Evolutionary conservation across 2,797 vertebrate genomes (phyloP).

Genomic region (Neopelma chrysocephalum): DNA sequence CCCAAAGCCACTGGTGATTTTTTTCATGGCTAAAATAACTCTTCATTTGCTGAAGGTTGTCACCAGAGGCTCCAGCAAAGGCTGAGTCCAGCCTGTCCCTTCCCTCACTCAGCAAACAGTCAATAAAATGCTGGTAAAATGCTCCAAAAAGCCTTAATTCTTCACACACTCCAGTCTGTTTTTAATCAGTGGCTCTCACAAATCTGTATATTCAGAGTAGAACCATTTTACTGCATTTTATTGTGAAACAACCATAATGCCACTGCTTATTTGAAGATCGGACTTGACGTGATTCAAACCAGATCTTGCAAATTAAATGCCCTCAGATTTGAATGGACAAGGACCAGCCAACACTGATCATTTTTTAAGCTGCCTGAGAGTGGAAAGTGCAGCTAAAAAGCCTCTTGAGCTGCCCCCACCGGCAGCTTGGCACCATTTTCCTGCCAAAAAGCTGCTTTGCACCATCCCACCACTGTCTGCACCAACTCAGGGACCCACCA

Average conservation of each 20-base stretch:
- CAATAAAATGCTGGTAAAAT: not conserved
- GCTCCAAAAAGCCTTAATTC: not conserved
- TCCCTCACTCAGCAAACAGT: not conserved
- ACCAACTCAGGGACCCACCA: not conserved
- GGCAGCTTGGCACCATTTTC: not conserved
- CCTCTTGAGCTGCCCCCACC: not conserved
- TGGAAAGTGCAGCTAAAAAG: not conserved
- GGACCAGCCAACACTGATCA: not conserved
- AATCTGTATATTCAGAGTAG: not conserved
- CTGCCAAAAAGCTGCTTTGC: not conserved
- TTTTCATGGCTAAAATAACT: not conserved
- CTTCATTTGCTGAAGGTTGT: rapidly evolving
- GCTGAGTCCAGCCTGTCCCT: not conserved
- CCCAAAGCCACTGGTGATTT: not conserved
- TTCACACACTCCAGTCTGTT: not conserved
- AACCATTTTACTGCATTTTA: not conserved
- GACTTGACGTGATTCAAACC: not conserved
- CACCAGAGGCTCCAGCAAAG: not conserved
- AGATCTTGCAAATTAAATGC: not conserved
- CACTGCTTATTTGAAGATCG: not conserved
- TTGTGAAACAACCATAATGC: rapidly evolving
- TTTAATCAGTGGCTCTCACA: not conserved
- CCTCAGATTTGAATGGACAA: rapidly evolving
- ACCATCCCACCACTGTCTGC: not conserved
- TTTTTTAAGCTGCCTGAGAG: not conserved